Evolutionary conservation across 64 coral and sea anemone genomes (phyloP).

Genomic region (Montipora efflorescens): DNA sequence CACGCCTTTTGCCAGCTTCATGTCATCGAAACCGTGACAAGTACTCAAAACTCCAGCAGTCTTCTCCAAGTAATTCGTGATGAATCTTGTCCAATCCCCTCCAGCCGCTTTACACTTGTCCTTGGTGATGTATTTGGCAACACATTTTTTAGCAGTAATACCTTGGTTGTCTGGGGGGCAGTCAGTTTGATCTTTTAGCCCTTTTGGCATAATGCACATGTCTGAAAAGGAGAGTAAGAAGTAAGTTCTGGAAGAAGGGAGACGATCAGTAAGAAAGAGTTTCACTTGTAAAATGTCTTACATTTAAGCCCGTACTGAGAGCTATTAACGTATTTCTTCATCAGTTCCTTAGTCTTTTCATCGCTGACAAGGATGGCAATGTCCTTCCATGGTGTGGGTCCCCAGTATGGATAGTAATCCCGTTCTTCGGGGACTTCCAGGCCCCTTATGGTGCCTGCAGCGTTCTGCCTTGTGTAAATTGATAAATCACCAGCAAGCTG

Average conservation of each 20-base stretch:
- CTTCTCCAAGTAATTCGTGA: conserved; percentile 13
- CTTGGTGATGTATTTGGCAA: conserved; percentile 10
- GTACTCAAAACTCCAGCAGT: conserved; percentile 10
- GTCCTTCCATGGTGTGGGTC: no score
- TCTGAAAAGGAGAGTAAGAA: neutral
- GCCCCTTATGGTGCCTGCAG: conserved; percentile 37
- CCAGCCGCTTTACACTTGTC: neutral
- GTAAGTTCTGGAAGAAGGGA: neutral
- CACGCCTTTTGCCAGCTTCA: conserved; percentile 8
- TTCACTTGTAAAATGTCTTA: neutral
- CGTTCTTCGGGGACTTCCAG: conserved; percentile 57
- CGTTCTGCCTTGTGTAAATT: conserved; percentile 73
- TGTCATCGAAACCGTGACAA: neutral
- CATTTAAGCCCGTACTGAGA: neutral
- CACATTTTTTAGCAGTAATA: neutral
- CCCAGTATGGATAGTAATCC: no score
- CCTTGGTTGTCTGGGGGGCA: neutral
- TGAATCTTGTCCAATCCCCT: conserved; percentile 19
- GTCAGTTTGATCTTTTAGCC: neutral
- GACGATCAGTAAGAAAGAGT: neutral
- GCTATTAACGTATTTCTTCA: conserved; percentile 5
- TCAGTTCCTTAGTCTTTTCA: neutral
- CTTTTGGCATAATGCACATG: conserved; percentile 11
- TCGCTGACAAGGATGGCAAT: neutral
- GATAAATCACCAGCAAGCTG: conserved; percentile 39